phyloP scores from a whole-genome alignment of 1,140 invertebrate species.

The Lordiphosa collinella region DNA sequence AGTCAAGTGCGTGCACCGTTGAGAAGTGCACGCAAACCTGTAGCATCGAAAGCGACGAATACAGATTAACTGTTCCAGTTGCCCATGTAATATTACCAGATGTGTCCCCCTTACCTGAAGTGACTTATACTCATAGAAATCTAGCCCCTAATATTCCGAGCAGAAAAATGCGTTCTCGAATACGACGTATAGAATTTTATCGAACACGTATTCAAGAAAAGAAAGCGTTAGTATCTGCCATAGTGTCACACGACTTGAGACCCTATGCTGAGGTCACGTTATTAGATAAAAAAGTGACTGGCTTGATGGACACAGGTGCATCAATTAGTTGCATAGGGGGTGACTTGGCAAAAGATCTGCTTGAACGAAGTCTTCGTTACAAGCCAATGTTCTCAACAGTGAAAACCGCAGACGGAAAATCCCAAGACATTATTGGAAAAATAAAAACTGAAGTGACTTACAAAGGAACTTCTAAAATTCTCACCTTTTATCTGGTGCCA shows the following conservation, averaged over 20 bases:
- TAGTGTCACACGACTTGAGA: background rate
- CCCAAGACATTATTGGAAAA: background rate
- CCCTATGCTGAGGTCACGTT: conserved; percentile 2
- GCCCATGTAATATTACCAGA: background rate
- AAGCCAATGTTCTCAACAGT: background rate
- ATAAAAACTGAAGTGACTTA: background rate
- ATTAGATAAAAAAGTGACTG: background rate
- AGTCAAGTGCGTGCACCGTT: no score
- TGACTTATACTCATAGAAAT: background rate
- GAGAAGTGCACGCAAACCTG: no score
- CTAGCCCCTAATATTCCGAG: background rate
- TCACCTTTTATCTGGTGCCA: background rate
- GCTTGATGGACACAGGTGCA: conserved; percentile 5
- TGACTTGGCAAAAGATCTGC: background rate
- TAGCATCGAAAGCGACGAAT: background rate
- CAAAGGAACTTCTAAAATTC: background rate
- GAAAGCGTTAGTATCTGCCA: background rate
- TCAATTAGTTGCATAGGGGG: no score
- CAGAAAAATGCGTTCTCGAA: background rate
- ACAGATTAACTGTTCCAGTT: background rate
- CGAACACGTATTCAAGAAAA: background rate
- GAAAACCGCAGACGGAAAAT: background rate
- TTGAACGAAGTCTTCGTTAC: background rate
- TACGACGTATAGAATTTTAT: background rate
- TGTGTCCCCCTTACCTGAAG: background rate